A percentile compares a stretch with the other conserved stretches of the same genome.
Conservation (phyloP, 1,140 invertebrate species). For the Polyergus mexicanus region DNA sequence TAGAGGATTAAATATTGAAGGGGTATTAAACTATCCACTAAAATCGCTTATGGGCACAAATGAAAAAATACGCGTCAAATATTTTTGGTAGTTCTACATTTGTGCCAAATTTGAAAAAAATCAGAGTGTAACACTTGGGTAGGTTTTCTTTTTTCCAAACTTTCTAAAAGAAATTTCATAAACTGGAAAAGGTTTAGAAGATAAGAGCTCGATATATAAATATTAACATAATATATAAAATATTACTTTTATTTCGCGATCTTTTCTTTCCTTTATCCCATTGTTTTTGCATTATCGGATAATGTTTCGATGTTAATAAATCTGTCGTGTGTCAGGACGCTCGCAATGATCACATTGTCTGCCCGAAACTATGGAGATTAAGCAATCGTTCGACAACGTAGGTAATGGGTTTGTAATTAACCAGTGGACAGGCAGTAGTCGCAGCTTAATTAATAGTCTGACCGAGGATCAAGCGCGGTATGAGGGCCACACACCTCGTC, state of each 20-base stretch:
- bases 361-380: conserved; percentile 23
- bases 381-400: conserved; percentile 30
- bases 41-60: too few relatives aligned
- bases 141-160: neutral
- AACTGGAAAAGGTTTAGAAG: neutral
- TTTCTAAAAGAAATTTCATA: neutral
- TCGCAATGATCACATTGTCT: neutral
- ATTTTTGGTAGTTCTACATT: too few relatives aligned
- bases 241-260: neutral
- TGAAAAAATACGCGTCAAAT: too few relatives aligned
- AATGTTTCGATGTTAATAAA: neutral
- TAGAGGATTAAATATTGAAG: too few relatives aligned
- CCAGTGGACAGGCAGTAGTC: conserved; percentile 64
- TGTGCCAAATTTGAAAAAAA: too few relatives aligned
- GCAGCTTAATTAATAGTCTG: conserved; percentile 73
- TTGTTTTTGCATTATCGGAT: neutral
- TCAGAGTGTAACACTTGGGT: too few relatives aligned
- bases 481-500: conserved; percentile 69
- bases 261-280: neutral
- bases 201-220: neutral
- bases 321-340: neutral
- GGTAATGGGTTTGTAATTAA: conserved; percentile 70
- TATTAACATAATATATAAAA: neutral
- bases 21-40: too few relatives aligned
- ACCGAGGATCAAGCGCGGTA: conserved; percentile 48